Evolutionary conservation across 2,888 invertebrate genomes (phyloP), one percentile per base, ranked within the genome.

Genomic region (Eupithecia insigniata): DNA sequence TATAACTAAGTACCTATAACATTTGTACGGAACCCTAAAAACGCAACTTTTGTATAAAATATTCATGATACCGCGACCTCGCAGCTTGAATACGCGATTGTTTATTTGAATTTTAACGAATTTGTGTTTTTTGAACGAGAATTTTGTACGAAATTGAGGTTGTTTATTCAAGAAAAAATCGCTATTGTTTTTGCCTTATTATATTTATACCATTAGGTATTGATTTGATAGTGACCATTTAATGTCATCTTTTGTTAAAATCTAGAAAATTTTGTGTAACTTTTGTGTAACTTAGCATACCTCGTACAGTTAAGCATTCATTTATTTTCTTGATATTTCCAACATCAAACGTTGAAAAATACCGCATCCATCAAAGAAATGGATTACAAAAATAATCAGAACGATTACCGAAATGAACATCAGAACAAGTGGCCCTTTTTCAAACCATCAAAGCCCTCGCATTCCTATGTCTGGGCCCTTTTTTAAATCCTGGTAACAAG

Each of bases 401-500:
- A 85, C 88, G 87, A 88, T 89, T 89, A 84, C 87, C 89, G 89
- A 92, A 92, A 90, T 90, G 89, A 92, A 86, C 88, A 89, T 85
- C 84, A 83, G 83, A 82, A 79, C 80, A 79, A 85, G 85, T 86
- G 83, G 82, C 84, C 87, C 82, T 86, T 86, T 85, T 87, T 85
- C 76, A 84, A 84, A 87, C 85, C 88, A 85, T 88, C 89, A 89
- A 90, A 90, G 30, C 85, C 79, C 85, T 85, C 91, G 84, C 92
- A 92, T 92, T 91, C 91, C 88, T 81, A 83, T 85, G 85, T 85
- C 86, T 88, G 90, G 80, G 80, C 82, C 86, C 87, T 90, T 92
- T 92, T 92, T 93, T 87, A 91, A 94, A 93, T 90, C 92, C 89
- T 89, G 88, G 92, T 91, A 94, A 94, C 94, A 94, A 94, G 94